Conservation (phyloP, 1,140 invertebrate genomes). For the Drosophila melanica region DNA sequence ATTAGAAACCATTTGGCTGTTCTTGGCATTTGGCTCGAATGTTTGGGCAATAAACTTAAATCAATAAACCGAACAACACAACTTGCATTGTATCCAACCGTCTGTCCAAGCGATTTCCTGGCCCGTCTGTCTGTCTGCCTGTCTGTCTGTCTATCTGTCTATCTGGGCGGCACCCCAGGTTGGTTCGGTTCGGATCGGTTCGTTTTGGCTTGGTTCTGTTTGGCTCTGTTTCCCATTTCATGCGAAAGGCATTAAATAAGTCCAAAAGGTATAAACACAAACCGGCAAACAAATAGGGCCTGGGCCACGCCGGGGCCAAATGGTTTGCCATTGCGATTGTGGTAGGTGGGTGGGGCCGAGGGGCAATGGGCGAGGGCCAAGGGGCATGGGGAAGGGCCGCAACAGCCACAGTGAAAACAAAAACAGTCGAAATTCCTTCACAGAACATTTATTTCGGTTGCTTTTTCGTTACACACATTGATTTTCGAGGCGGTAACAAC, state of each 20-base stretch:
- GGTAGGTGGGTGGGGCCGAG: constrained; percentile 8
- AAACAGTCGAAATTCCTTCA: constrained; percentile 82
- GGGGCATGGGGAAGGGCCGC: background rate
- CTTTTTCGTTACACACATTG: constrained; percentile 82
- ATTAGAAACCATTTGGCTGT: constrained; percentile 26
- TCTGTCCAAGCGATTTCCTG: background rate
- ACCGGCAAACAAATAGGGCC: constrained; percentile 72
- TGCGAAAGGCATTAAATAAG: constrained; percentile 76
- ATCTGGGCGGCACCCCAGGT: constrained; percentile 3
- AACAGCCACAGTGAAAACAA: constrained; percentile 51
- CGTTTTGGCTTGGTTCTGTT: constrained; percentile 41
- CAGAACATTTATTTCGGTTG: constrained; percentile 83
- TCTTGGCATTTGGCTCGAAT: constrained; percentile 35
- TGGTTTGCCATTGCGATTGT: constrained; percentile 52
- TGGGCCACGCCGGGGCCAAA: constrained; percentile 36
- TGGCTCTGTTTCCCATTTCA: constrained; percentile 72
- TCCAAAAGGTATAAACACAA: constrained; percentile 79
- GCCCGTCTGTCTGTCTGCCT: constrained; percentile 16
- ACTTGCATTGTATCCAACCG: constrained; percentile 55
- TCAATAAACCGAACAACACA: constrained; percentile 72
- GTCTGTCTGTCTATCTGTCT: constrained; percentile 5
- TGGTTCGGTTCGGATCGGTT: constrained; percentile 26
- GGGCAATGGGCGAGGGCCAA: background rate
- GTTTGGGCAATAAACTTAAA: constrained; percentile 66
- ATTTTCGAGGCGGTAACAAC: constrained; percentile 62